These are phyloP conservation scores for Hydraecia micacea DNA, from an alignment of 2,888 invertebrate species.

Conservation along the genomic window DNA sequence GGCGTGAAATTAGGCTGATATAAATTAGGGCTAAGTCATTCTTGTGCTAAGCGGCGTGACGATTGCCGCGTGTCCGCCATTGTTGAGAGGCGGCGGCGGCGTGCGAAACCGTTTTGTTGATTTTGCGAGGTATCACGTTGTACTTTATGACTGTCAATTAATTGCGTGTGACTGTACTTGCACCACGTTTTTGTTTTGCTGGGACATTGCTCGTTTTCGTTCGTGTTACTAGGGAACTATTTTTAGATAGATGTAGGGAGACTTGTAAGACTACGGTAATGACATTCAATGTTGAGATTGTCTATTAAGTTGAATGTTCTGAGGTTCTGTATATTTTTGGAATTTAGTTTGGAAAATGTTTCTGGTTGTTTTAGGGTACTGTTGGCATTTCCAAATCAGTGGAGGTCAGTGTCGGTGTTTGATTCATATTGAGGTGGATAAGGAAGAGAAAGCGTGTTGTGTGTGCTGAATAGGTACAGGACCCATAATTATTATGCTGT, in stretches of 20 bases:
- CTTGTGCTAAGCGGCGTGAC: constrained; percentile 80
- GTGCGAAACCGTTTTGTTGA: constrained; percentile 86
- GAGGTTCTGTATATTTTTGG: background rate
- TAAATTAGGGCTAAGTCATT: constrained; percentile 86
- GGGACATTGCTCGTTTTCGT: constrained; percentile 14
- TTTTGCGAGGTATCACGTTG: constrained; percentile 79
- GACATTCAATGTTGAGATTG: background rate
- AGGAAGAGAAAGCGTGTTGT: background rate
- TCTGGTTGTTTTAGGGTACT: background rate
- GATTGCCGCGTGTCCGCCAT: constrained; percentile 85
- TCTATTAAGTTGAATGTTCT: constrained; percentile 8
- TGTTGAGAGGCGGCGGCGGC: constrained; percentile 77
- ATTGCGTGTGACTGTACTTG: constrained; percentile 76
- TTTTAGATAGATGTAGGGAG: background rate
- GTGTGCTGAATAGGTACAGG: no score
- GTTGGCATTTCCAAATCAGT: background rate
- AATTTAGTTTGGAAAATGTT: background rate
- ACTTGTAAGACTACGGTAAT: background rate
- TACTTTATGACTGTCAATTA: constrained; percentile 79
- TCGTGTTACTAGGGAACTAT: constrained; percentile 11
- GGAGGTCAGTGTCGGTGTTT: background rate
- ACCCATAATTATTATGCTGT: background rate
- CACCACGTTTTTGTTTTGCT: constrained; percentile 64
- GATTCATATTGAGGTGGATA: background rate
- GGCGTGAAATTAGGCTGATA: constrained; percentile 87